Base-by-base conservation (phyloP, 2,113 vertebrate genomes). In the Ceratotherium simum region DNA sequence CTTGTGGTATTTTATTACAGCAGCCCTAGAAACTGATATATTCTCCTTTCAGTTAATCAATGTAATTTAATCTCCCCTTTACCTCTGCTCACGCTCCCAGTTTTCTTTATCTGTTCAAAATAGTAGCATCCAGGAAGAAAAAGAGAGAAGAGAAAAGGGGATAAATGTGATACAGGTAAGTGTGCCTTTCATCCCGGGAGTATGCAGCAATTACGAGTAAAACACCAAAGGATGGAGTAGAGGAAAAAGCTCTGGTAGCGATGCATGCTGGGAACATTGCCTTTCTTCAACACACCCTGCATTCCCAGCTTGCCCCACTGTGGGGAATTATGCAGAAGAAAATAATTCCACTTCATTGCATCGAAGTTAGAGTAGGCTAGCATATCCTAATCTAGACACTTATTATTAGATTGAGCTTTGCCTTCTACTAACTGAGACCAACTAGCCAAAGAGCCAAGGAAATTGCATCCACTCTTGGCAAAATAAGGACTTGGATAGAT, bases 21-120 rank as follows among this genome's bases (percentile, higher is more conserved):
- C 42, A 54, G 33, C 12, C 23, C 23, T 95, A 60, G 42, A 78
- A 95, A 90, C 6, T 13, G 86, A 86, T 64, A 75, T 27, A 83
- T 46, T 87, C 33, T 87, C 29, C 16, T 72, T 93, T 67, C 21
- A 84, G n/a, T 39, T 73, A 84, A 91, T 69, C 10, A 27, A 1
- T 76, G 54, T 54, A 84, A 97, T 80, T 90, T 93, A 82, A 69
- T 91, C 76, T 91, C 18, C 21, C 13, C 36, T 85, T 94, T 16
- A 85, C 39, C 27, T 84, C 31, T 83, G 60, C 46, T 18, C 36
- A 36, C 27, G 78, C 36, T 76, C 16, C 16, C 42, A 79, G 75
- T 83, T 88, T 87, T 87, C 64, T 62, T 81, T 58, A 76, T 89
- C n/a, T 94, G 27, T 92, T 85, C 54, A 92, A 96, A 95, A 97